phyloP scores from a whole-genome alignment of 2,797 vertebrate genomes.

The Chelon labrosus region DNA sequence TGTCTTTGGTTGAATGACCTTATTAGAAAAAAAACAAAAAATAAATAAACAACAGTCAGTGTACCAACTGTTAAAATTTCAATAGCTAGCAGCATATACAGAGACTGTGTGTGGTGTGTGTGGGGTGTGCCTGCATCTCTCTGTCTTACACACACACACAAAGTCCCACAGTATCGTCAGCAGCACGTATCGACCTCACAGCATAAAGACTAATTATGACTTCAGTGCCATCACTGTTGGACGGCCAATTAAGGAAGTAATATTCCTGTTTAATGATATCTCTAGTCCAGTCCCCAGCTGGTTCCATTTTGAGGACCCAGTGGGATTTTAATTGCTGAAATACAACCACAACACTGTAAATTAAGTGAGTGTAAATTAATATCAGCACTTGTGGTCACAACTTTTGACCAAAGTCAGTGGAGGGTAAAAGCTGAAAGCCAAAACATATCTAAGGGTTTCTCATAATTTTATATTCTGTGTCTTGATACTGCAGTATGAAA shows the following conservation, averaged over 20 bases:
- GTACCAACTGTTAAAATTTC: neutral
- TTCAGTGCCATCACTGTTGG: conserved; percentile 54
- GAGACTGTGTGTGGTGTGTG: too few species aligned
- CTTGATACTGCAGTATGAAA: conserved; percentile 5
- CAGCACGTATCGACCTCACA: conserved; percentile 35
- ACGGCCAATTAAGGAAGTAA: conserved; percentile 70
- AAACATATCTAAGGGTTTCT: conserved; percentile 6
- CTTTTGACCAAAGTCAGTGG: conserved; percentile 49
- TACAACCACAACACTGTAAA: conserved; percentile 39
- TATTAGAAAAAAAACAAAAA: conserved; percentile 10
- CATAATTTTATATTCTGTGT: conserved; percentile 5
- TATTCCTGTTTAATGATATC: conserved; percentile 49
- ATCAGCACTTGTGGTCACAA: conserved; percentile 49
- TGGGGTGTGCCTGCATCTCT: too few species aligned
- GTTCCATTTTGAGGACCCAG: conserved; percentile 40
- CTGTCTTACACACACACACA: conserved; percentile 8
- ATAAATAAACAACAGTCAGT: conserved; percentile 2
- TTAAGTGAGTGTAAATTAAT: conserved; percentile 43
- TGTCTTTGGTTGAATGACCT: conserved; percentile 1
- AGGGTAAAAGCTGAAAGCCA: conserved; percentile 45
- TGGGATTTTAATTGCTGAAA: conserved; percentile 70
- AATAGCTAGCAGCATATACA: neutral
- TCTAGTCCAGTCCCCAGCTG: conserved; percentile 26
- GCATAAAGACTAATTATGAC: conserved; percentile 50
- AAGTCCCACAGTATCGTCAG: conserved; percentile 16